Conservation (phyloP, 92 coral and sea anemone genomes). For the Chrysogorgia sp. region DNA sequence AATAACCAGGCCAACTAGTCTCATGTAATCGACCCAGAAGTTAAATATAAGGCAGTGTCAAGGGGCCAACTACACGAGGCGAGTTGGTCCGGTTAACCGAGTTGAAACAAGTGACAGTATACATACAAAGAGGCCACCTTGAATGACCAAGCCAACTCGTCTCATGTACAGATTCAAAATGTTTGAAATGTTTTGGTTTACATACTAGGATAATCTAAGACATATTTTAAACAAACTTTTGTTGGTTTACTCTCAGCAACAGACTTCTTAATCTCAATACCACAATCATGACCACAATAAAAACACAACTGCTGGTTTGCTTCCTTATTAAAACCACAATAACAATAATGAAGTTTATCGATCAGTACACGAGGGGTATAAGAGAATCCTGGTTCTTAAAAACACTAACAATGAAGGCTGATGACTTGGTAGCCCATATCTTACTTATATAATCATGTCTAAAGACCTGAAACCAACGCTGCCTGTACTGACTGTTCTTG, state of each 20-base stretch:
- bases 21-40: no score
- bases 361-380: conserved; percentile 50
- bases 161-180: no score
- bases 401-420: conserved; percentile 59
- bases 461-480: conserved; percentile 43
- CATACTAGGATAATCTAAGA: conserved; percentile 20
- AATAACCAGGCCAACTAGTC: no score
- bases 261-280: conserved; percentile 48
- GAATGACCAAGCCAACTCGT: no score
- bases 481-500: conserved; percentile 29
- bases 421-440: conserved; percentile 55
- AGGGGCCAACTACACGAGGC: no score
- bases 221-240: conserved; percentile 31
- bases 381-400: conserved; percentile 47
- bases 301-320: conserved; percentile 38
- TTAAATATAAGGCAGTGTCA: no score
- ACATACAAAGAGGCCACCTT: no score
- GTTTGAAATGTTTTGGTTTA: no score
- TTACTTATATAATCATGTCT: conserved; percentile 69
- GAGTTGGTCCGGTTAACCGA: no score
- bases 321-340: conserved; percentile 60
- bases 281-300: conserved; percentile 55
- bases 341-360: conserved; percentile 54
- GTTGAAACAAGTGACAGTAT: no score
- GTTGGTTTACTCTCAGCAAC: conserved; percentile 50